phyloP scores from a whole-genome alignment of 2,888 invertebrate genomes.

The Tinea trinotella region DNA sequence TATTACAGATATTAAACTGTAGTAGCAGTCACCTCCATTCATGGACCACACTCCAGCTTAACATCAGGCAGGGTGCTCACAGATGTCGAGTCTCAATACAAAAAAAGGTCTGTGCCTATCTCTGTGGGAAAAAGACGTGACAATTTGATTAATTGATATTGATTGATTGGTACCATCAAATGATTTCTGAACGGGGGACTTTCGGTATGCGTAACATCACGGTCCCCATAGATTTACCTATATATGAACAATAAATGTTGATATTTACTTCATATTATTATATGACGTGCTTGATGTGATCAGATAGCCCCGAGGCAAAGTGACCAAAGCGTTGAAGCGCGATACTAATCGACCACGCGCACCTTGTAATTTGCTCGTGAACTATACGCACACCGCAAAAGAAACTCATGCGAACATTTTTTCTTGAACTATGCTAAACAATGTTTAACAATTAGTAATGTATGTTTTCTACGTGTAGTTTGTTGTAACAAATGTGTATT shows the following conservation, averaged over 20 bases:
- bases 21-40: too few relatives aligned
- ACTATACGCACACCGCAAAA: slow-evolving; percentile 27
- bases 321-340: slow-evolving; percentile 50
- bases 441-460: neutral
- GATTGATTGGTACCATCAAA: too few relatives aligned
- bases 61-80: too few relatives aligned
- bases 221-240: neutral
- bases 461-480: neutral
- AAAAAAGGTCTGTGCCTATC: too few relatives aligned
- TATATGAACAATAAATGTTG: slow-evolving; percentile 20
- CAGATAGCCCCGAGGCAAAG: slow-evolving; percentile 51
- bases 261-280: slow-evolving; percentile 48
- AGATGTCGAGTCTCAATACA: too few relatives aligned
- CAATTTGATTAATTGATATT: too few relatives aligned
- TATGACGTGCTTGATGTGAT: slow-evolving; percentile 45
- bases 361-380: slow-evolving; percentile 49
- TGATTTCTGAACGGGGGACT: too few relatives aligned
- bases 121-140: too few relatives aligned
- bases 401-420: slow-evolving; percentile 9
- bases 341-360: slow-evolving; percentile 44
- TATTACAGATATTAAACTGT: too few relatives aligned
- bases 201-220: too few relatives aligned
- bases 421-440: neutral
- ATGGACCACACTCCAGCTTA: too few relatives aligned
- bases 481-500: too few relatives aligned